Evolutionary conservation across 2,888 invertebrate genomes (phyloP).

Genomic region (Melikaiella ostensackeni): DNA sequence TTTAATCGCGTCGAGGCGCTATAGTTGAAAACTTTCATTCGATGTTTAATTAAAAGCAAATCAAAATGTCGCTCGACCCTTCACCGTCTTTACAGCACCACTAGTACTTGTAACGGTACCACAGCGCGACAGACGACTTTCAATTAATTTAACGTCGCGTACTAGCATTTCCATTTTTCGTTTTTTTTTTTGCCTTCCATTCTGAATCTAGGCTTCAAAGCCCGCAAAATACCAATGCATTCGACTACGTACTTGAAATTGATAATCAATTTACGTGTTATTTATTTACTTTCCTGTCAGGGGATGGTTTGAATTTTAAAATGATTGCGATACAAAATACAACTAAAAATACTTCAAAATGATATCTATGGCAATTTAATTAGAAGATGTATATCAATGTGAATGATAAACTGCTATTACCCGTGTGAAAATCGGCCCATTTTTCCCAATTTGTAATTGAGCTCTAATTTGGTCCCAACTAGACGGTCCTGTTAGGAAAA

Average conservation of each 20-base stretch:
- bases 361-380: neutral
- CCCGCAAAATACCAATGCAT: neutral
- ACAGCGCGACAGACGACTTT: conserved; percentile 52
- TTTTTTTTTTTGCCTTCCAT: neutral
- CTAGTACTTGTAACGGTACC: conserved; percentile 38
- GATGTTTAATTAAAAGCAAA: conserved; percentile 59
- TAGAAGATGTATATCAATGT: neutral
- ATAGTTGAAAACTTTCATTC: conserved; percentile 32
- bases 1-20: neutral
- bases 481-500: too few species aligned
- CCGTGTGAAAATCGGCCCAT: too few species aligned
- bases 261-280: conserved; percentile 25
- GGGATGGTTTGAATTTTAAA: neutral
- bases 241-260: conserved; percentile 6
- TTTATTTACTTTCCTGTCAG: conserved; percentile 5
- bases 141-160: conserved; percentile 61
- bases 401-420: neutral
- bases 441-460: too few species aligned
- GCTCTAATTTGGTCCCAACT: too few species aligned
- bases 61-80: conserved; percentile 52
- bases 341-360: neutral
- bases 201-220: conserved; percentile 30
- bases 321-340: neutral
- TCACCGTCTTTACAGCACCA: conserved; percentile 46
- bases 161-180: conserved; percentile 26